phyloP scores from a whole-genome alignment of 2,888 invertebrate species.

The Tenthredo mesomela region DNA sequence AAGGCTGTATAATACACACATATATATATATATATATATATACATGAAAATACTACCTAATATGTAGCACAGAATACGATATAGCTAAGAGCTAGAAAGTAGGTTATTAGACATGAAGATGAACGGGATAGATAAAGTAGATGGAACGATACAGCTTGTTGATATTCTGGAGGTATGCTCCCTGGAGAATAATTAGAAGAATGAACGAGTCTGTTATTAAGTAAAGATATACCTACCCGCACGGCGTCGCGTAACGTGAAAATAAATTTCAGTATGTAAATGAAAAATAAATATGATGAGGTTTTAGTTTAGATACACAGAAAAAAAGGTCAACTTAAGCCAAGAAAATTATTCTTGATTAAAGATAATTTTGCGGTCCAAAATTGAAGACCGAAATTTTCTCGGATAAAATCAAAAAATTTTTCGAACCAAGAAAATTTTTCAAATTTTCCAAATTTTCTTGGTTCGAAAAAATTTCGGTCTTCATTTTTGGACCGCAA shows the following conservation, averaged over 20 bases:
- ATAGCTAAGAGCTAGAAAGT: neutral
- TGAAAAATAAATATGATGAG: too few species aligned
- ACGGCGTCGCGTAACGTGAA: neutral
- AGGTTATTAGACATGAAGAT: neutral
- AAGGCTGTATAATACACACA: neutral
- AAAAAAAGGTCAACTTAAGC: too few species aligned
- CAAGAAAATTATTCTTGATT: too few species aligned
- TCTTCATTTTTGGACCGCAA: too few species aligned
- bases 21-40: too few species aligned
- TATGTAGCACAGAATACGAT: neutral
- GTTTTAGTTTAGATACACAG: too few species aligned
- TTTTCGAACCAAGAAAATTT: too few species aligned
- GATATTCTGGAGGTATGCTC: neutral
- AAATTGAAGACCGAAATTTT: too few species aligned
- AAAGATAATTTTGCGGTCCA: too few species aligned
- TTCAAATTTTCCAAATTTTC: too few species aligned
- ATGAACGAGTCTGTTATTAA: slow-evolving; percentile 3
- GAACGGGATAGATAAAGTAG: neutral
- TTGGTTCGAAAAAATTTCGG: too few species aligned
- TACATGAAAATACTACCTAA: neutral
- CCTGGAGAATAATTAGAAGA: neutral
- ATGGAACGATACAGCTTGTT: neutral
- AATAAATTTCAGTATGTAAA: neutral
- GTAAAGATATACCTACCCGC: neutral
- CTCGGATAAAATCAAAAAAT: too few species aligned